These are phyloP conservation scores for Anguilla marmorata DNA, from an alignment of 2,797 vertebrate genomes.

Conservation along the genomic window DNA sequence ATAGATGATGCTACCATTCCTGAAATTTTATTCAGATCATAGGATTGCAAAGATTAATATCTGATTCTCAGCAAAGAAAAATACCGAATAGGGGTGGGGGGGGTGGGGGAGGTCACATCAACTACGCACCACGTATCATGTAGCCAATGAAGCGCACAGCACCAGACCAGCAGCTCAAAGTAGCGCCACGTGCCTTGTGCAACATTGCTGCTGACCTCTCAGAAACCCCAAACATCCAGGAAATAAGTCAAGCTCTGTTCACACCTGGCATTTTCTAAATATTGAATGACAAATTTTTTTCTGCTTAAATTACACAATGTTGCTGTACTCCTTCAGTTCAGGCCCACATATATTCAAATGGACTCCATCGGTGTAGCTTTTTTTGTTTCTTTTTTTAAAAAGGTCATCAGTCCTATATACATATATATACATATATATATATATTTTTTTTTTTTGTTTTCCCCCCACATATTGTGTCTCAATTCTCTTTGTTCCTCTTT, in stretches of 20 bases:
- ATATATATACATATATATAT: too few species aligned
- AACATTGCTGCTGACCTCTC: not conserved
- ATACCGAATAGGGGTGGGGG: not conserved
- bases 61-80: not conserved
- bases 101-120: not conserved
- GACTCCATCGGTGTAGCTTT: not conserved
- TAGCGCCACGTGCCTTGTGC: not conserved
- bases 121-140: not conserved
- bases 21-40: not conserved
- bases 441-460: not conserved
- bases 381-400: too few species aligned
- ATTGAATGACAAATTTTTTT: not conserved
- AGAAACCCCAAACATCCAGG: not conserved
- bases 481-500: not conserved
- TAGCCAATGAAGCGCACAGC: not conserved
- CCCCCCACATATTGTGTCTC: not conserved
- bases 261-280: not conserved
- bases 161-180: not conserved
- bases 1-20: not conserved
- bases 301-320: not conserved
- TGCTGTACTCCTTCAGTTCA: not conserved
- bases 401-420: too few species aligned
- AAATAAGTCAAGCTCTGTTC: not conserved
- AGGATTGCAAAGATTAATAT: not conserved
- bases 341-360: not conserved